Conservation (phyloP, 2,797 vertebrate species). For the Anabacerthia variegaticeps region DNA sequence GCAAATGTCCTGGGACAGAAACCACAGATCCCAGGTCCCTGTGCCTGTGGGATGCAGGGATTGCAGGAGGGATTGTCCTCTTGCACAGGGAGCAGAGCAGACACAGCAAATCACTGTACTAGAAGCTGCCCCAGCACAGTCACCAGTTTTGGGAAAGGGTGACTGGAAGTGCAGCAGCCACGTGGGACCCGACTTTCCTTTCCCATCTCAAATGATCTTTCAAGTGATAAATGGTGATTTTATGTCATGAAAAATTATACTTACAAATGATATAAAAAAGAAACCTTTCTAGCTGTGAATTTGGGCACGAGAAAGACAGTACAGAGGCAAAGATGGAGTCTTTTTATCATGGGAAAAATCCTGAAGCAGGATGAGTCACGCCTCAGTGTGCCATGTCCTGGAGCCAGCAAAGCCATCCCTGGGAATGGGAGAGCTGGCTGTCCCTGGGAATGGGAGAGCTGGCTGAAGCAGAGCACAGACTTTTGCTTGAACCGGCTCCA, state of each 20-base stretch:
- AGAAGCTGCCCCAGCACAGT: neutral
- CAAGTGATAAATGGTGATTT: neutral
- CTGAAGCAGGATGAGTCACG: neutral
- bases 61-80: neutral
- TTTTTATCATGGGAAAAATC: neutral
- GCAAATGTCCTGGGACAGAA: rapidly evolving
- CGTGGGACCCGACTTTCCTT: neutral
- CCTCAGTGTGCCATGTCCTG: neutral
- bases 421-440: neutral
- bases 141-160: neutral
- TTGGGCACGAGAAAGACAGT: neutral
- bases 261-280: neutral
- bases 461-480: neutral
- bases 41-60: rapidly evolving
- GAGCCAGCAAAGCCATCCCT: neutral
- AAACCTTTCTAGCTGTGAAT: neutral
- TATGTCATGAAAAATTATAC: neutral
- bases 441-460: neutral
- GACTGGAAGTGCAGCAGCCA: neutral
- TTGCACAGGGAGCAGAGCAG: neutral
- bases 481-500: neutral
- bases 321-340: neutral
- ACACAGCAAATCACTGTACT: rapidly evolving
- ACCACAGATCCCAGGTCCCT: rapidly evolving
- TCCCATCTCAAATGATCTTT: neutral